A percentile compares a stretch with the other conserved stretches of the same genome.
Conservation (phyloP, 2,888 invertebrate species). For the Anorthoa munda region DNA sequence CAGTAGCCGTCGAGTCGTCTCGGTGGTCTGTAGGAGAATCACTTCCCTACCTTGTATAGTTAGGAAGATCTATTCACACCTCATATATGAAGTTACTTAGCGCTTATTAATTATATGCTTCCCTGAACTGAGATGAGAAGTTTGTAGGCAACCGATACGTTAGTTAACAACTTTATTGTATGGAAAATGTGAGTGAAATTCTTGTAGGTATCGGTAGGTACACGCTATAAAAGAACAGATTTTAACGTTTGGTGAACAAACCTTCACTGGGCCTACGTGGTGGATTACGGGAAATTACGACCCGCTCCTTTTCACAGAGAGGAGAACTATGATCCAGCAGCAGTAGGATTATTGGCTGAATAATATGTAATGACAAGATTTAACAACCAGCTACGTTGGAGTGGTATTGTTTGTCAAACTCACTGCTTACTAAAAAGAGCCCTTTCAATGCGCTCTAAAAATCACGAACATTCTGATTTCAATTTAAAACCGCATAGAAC, state of each 20-base stretch:
- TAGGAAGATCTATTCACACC: slow-evolving; percentile 1
- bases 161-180: background rate
- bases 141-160: background rate
- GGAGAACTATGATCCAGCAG: too few relatives aligned
- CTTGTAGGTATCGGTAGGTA: background rate
- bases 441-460: background rate
- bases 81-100: slow-evolving; percentile 1
- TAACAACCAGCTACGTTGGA: background rate
- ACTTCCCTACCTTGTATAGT: background rate
- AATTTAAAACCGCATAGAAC: too few relatives aligned
- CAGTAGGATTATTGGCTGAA: too few relatives aligned
- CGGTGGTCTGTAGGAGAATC: background rate
- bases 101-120: slow-evolving; percentile 7
- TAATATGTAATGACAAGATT: too few relatives aligned
- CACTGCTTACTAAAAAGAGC: background rate
- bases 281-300: too few relatives aligned
- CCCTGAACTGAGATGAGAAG: background rate
- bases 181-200: background rate
- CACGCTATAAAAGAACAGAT: background rate
- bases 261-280: too few relatives aligned
- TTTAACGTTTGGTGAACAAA: background rate
- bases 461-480: background rate
- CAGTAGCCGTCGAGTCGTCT: too few relatives aligned
- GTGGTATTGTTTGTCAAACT: background rate
- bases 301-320: too few relatives aligned